phyloP scores from a whole-genome alignment of 2,113 vertebrate genomes.

The Phyllopteryx taeniolatus region DNA sequence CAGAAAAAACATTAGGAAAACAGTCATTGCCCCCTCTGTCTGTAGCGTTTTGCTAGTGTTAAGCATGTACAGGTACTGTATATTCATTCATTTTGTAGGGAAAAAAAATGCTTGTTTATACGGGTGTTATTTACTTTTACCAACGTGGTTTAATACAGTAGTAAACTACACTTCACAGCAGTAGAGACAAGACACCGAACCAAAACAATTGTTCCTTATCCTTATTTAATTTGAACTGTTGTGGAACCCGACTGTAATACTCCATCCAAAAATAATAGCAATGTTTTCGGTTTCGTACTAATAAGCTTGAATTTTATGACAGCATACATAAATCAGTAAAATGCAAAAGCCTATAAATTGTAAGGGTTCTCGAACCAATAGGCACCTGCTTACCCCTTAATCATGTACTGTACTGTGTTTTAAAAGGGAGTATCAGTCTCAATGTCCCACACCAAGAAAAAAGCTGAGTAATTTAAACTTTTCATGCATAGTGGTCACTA shows the following conservation, averaged over 20 bases:
- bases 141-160: not conserved
- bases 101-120: not conserved
- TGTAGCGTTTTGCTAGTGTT: not conserved
- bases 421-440: not conserved
- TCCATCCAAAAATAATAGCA: not conserved
- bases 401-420: not conserved
- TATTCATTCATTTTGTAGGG: not conserved
- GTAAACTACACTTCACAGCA: not conserved
- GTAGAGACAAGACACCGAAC: too few relatives aligned
- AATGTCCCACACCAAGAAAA: not conserved
- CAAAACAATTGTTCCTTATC: not conserved
- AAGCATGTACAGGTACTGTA: not conserved
- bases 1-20: constrained; percentile 26
- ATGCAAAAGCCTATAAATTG: not conserved
- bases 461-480: not conserved
- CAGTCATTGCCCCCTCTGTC: not conserved
- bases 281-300: not conserved
- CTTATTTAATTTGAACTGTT: not conserved
- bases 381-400: not conserved
- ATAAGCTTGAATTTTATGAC: not conserved
- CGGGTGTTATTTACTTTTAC: not conserved
- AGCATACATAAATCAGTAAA: not conserved
- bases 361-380: not conserved
- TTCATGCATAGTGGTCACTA: not conserved
- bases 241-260: not conserved